phyloP scores from a whole-genome alignment of 2,797 vertebrate species.

The Dryobates pubescens region DNA sequence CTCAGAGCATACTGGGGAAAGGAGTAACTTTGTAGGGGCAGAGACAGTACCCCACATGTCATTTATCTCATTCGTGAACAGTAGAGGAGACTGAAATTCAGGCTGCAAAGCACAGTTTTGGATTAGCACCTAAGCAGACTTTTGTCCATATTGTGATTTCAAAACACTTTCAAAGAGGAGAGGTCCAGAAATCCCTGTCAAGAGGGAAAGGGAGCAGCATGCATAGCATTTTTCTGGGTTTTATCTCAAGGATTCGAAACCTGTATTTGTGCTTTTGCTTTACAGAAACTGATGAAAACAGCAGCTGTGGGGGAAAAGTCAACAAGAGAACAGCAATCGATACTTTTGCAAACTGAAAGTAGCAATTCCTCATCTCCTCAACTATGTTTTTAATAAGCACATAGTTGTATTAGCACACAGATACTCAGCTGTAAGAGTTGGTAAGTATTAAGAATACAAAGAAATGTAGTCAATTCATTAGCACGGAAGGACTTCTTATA shows the following conservation, averaged over 20 bases:
- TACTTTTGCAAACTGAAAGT: neutral
- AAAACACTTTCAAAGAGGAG: neutral
- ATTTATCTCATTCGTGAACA: neutral
- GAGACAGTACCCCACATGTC: accelerated
- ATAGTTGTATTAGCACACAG: neutral
- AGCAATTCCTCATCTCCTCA: neutral
- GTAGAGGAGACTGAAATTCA: neutral
- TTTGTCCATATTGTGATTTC: neutral
- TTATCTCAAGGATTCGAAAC: neutral
- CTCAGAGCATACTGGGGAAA: accelerated
- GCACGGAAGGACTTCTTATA: neutral
- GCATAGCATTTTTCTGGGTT: accelerated
- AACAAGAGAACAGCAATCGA: neutral
- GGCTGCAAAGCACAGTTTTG: neutral
- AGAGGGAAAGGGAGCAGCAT: neutral
- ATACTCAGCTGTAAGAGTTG: neutral
- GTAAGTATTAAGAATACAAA: neutral
- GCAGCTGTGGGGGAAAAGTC: neutral
- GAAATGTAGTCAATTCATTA: neutral
- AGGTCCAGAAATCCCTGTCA: neutral
- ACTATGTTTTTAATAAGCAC: neutral
- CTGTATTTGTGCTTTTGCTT: neutral
- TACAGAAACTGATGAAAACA: neutral
- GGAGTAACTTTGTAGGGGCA: neutral
- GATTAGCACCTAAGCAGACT: neutral